A percentile compares a stretch with the other conserved stretches of the same genome.
Evolutionary conservation across 2,113 vertebrate genomes (phyloP).

Genomic region (Serinus canaria): DNA sequence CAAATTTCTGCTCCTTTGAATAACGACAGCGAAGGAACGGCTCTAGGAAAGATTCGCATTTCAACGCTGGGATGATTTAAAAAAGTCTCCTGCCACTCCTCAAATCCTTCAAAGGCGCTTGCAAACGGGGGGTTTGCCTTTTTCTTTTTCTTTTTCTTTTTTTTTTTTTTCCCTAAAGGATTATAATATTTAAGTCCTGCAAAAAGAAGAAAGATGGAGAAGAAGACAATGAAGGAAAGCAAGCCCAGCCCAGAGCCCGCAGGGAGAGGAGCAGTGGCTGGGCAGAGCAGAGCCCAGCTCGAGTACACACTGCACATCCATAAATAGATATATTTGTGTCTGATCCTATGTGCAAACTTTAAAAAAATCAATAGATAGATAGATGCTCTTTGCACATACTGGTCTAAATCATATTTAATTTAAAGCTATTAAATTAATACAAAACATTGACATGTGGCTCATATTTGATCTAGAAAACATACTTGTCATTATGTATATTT

Average conservation of each 20-base stretch:
- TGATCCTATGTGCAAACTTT: accelerated
- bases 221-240: neutral
- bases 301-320: accelerated
- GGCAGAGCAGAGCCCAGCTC: neutral
- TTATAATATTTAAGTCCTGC: neutral
- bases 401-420: neutral
- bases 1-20: neutral
- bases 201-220: slow-evolving; percentile 10
- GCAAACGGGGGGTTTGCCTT: neutral
- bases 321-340: accelerated
- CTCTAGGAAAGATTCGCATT: neutral
- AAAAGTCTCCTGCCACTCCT: neutral
- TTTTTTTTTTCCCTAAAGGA: neutral
- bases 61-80: neutral
- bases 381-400: neutral
- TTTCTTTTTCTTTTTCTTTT: accelerated
- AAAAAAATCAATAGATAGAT: neutral
- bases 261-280: neutral
- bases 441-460: neutral
- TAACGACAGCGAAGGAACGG: neutral
- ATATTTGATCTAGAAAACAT: neutral
- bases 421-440: neutral
- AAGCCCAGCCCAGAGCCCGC: neutral
- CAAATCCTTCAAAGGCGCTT: neutral
- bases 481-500: neutral